A percentile compares a stretch with the other conserved stretches of the same genome.
These are phyloP conservation scores for Neoniphon sammara DNA, from an alignment of 2,797 vertebrate genomes.

Conservation along the genomic window DNA sequence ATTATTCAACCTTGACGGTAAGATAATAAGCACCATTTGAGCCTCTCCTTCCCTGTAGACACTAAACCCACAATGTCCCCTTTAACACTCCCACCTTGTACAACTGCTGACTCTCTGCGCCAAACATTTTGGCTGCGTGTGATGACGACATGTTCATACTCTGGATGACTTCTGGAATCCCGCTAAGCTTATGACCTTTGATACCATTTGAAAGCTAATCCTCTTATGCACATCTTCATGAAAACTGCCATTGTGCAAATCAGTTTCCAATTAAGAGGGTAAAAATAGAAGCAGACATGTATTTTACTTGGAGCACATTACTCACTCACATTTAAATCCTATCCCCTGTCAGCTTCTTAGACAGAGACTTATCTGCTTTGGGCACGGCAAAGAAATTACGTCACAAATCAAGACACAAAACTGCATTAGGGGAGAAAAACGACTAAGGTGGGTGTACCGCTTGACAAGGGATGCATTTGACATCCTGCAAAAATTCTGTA, in stretches of 20 bases:
- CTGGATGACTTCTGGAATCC: conserved; percentile 63
- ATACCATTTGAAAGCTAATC: conserved; percentile 73
- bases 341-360: conserved; percentile 24
- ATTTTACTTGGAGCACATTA: conserved; percentile 23
- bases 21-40: conserved; percentile 29
- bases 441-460: conserved; percentile 18
- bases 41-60: conserved; percentile 26
- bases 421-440: conserved; percentile 34
- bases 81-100: conserved; percentile 42
- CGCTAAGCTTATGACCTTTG: conserved; percentile 68
- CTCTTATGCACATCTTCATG: conserved; percentile 65
- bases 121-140: conserved; percentile 37
- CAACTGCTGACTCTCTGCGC: conserved; percentile 33
- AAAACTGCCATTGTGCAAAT: conserved; percentile 58
- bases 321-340: conserved; percentile 38
- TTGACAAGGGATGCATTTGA: conserved; percentile 7
- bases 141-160: conserved; percentile 51
- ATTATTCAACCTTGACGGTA: conserved; percentile 46
- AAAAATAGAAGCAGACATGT: conserved; percentile 48
- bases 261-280: conserved; percentile 61
- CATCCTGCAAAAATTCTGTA: conserved; percentile 1
- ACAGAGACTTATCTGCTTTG: conserved; percentile 19
- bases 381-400: conserved; percentile 1
- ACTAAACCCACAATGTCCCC: conserved; percentile 34
- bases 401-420: conserved; percentile 20